Base-by-base conservation (phyloP, 1,140 invertebrate genomes). In the Pemphigus obesinymphae region DNA sequence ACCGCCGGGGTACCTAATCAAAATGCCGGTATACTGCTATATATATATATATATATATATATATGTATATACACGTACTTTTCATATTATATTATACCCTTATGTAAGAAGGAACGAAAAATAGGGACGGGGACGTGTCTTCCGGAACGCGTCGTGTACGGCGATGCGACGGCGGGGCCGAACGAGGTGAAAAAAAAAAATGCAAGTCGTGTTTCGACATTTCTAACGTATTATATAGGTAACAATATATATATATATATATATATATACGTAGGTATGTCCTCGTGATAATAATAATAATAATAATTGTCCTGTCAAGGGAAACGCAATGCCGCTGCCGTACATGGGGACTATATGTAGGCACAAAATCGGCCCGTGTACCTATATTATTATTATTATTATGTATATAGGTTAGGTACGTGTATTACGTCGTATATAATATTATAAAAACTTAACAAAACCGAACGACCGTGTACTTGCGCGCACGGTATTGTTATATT, bases 301-400 rank as follows among this genome's bases (percentile, higher is more conserved):
- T n/a, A n/a, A n/a, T 70, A 70, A 70, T 70, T 70, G 66, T n/a
- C 37, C 66, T 70, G 66, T 40, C 66, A 70, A 70, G 66, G 29
- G 66, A 43, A 45, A 70, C 20, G 37, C 66, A n/a, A n/a, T n/a
- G n/a, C n/a, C n/a, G n/a, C n/a, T n/a, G 34, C 66, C 17, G 10
- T 23, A 55, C 66, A n/a, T 13, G 43, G 66, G n/a, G 23, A 8
- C 66, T 45, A 37, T 37, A 26, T 43, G 13, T 70, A 13, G 37
- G 45, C 66, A n/a, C 17, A 1, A 43, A 66, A 37, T 37, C 58
- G 58, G 29, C 15, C 29, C 29, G 58, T 31, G 6, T 61, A 61
- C 29, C 29, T 31, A 61, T 61, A 23, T 11, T 13, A n/a, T n/a
- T n/a, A 61, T 26, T 61, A 2, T 2, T 5, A 20, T 15, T 61